Base-by-base conservation (phyloP, 2,888 invertebrate species). In the Ctena decussata region DNA sequence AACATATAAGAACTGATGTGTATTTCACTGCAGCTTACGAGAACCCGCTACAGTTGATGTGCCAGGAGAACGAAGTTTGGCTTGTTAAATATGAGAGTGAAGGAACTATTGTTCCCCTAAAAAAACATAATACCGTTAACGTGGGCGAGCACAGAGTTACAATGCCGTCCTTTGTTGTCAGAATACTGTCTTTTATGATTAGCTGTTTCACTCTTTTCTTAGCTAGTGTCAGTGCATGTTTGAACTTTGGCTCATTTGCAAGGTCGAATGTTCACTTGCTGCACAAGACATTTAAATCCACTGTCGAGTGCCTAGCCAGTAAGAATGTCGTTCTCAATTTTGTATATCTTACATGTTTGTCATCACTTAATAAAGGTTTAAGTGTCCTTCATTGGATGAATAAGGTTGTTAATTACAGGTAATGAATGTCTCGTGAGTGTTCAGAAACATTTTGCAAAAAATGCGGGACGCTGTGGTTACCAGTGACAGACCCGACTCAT, bases 11-110 rank as follows among this genome's bases (percentile, higher is more conserved):
- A n/a, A 81, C 83, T 24, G 86, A 86, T 77, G 75, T 77, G 35
- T 86, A 84, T 57, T 70, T 86, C 41, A 86, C 86, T 6, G 86
- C 86, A 11, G 77, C 76, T 0, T 86, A 84, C 46, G 78, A 84
- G 70, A 86, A 80, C 65, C 86, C 86, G 0, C 83, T 84, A 37
- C 86, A 86, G 27, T 77, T 86, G 18, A 57, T 81, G 12, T 74
- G 77, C 39, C 44, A 74, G 3, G 57, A 57, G n/a, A 84, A 81
- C 35, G 86, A 86, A 71, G 73, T 86, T 3, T 86, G 86, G 86
- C 76, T 86, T 27, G 41, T 86, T 21, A 83, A 84, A 44, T 84
- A 75, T 37, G 81, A 84, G 18, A 65, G 35, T 21, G 65, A 65
- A 35, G 65, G 65, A 35, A 21, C 35, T 12, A 65, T 65, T 21